Conservation (phyloP, 1,140 invertebrate genomes). For the Arctopsyche grandis region DNA sequence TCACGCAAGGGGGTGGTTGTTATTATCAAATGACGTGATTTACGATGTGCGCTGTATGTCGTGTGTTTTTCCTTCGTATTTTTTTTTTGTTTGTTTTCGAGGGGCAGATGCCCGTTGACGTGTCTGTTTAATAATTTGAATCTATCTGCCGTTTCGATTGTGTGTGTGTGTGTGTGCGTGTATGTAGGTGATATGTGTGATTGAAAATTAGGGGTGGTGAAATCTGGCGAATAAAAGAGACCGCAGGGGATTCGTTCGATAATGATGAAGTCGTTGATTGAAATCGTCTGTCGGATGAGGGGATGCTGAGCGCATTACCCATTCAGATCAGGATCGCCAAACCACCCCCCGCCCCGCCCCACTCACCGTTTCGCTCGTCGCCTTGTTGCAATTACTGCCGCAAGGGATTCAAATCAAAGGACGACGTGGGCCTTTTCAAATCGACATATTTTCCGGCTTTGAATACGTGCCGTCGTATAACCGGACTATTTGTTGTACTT, state of each 20-base stretch:
- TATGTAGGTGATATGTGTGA: not conserved
- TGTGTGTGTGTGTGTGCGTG: not conserved
- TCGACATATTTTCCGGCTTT: not conserved
- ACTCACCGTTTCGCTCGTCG: not conserved
- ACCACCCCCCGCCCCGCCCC: not conserved
- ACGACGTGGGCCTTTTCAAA: not conserved
- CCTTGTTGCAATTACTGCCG: conserved; percentile 40
- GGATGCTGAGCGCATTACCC: not conserved
- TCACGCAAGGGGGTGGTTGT: conserved; percentile 24
- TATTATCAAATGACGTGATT: not conserved
- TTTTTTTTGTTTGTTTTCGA: too few species aligned
- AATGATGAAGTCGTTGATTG: conserved; percentile 40
- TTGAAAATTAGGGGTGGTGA: conserved; percentile 14
- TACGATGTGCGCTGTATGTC: not conserved
- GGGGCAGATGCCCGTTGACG: too few species aligned
- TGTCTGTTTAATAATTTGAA: too few species aligned
- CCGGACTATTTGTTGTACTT: too few species aligned
- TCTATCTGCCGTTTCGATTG: too few species aligned
- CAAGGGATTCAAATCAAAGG: conserved; percentile 32
- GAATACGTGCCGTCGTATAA: too few species aligned
- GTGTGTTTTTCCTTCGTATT: too few species aligned
- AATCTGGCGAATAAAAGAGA: not conserved
- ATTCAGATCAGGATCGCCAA: conserved; percentile 35
- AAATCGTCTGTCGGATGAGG: conserved; percentile 25
- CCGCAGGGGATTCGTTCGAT: too few species aligned